Base-by-base conservation (phyloP, 2,888 invertebrate species). In the Nudaria mundana region DNA sequence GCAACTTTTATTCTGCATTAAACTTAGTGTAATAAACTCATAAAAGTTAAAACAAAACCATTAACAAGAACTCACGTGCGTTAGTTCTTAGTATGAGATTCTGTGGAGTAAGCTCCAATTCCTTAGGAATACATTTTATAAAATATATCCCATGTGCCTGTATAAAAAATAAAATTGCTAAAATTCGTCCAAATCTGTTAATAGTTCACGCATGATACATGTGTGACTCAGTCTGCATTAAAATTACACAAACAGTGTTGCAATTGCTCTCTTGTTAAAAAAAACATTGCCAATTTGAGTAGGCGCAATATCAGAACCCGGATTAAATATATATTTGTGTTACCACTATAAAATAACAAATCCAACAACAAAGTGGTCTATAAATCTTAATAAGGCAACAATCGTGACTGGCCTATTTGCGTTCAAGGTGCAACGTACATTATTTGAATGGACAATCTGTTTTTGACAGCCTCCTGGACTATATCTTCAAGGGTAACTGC, bases 351-450 rank as follows among this genome's bases (percentile, higher is more conserved):
- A 63, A 63, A 62, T 61, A 60, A 66, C 65, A 65, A 71, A 68
- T 68, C 59, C 56, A 56, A 57, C 56, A 60, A 57, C 60, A 51
- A 53, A 62, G 64, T 67, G 65, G 38, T 41, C 58, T 67, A 71
- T 72, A 71, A 71, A 72, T 69, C 74, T 70, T 58, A 63, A 61
- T 71, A 71, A 70, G 70, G 61, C 52, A 53, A 48, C 52, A 61
- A 56, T 82, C 84, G 85, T 85, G 84, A 84, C 78, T 65, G 50
- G 61, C 51, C 71, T 65, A 74, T 81, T 79, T 72, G 57, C 56
- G 53, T 55, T 71, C 76, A 76, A 78, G 78, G 78, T 72, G 71
- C 71, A 64, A n/a, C 68, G 49, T 55, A 67, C 70, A 57, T 63
- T 59, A 62, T 56, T n/a, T 44, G 56, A 66, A 63, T 61, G 65